phyloP scores from a whole-genome alignment of 2,888 invertebrate genomes.

The Itoplectis maculator region DNA sequence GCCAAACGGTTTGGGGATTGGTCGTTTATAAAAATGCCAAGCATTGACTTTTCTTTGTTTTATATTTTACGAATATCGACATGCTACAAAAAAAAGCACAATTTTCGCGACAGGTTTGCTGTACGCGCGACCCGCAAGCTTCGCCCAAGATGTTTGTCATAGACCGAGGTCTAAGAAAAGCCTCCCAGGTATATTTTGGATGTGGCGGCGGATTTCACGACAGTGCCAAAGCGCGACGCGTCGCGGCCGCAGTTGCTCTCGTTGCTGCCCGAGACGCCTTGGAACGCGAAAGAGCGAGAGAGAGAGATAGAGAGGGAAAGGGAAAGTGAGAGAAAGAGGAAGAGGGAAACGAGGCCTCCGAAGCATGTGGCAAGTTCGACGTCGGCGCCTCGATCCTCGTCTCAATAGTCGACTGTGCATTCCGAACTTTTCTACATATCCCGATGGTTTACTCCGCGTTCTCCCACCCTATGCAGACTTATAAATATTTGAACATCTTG shows the following conservation, averaged over 20 bases:
- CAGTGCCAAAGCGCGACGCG: constrained; percentile 59
- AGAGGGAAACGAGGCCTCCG: constrained; percentile 13
- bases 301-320: background rate
- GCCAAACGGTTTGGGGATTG: too few species aligned
- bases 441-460: background rate
- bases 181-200: constrained; percentile 70
- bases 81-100: too few species aligned
- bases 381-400: constrained; percentile 32
- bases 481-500: constrained; percentile 60
- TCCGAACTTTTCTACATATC: background rate
- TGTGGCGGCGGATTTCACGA: constrained; percentile 68
- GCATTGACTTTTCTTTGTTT: too few species aligned
- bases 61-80: too few species aligned
- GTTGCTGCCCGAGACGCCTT: constrained; percentile 48
- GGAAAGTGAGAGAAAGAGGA: background rate
- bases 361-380: constrained; percentile 59
- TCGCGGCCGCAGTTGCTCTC: constrained; percentile 38
- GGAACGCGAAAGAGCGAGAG: constrained; percentile 38
- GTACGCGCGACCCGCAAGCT: constrained; percentile 11
- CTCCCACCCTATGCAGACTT: constrained; percentile 6
- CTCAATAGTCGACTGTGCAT: background rate
- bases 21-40: too few species aligned
- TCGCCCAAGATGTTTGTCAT: constrained; percentile 67
- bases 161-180: constrained; percentile 73
- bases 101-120: too few species aligned